Percentiles rank a stretch among this genome's conserved stretches.
phyloP scores from a whole-genome alignment of 2,797 vertebrate genomes.

The Mus caroli region DNA sequence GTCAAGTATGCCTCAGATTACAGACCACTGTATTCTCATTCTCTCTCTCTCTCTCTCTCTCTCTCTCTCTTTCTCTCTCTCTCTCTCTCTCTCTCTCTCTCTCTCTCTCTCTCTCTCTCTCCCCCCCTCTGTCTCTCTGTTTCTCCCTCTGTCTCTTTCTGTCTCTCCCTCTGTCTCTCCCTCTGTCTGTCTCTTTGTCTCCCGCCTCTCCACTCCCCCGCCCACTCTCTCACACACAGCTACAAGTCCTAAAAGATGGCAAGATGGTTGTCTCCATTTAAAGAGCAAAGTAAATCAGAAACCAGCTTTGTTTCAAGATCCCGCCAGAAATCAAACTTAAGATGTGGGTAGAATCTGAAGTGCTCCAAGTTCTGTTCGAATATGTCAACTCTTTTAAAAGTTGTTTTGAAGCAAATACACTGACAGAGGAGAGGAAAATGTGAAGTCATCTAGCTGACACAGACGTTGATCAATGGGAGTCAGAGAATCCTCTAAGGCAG shows the following conservation, averaged over 20 bases:
- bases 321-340: conserved; percentile 9
- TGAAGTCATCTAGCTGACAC: neutral
- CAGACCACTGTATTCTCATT: neutral
- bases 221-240: neutral
- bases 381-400: neutral
- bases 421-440: neutral
- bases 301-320: neutral
- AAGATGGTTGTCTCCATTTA: neutral
- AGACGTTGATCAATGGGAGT: neutral
- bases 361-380: conserved; percentile 17
- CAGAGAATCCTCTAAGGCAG: neutral
- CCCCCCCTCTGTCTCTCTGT: neutral
- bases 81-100: neutral
- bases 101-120: too few relatives aligned
- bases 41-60: neutral
- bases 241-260: neutral
- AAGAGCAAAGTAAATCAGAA: conserved; percentile 26
- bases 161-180: too few relatives aligned
- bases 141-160: neutral
- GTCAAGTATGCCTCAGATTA: neutral
- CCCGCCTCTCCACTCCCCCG: too few relatives aligned
- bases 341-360: neutral
- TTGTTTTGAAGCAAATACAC: conserved; percentile 18
- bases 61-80: neutral
- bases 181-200: neutral